A percentile compares a stretch with the other conserved stretches of the same genome.
These are phyloP conservation scores for Melanotaenia nigrans DNA, from an alignment of 2,797 vertebrate genomes.

Conservation along the genomic window DNA sequence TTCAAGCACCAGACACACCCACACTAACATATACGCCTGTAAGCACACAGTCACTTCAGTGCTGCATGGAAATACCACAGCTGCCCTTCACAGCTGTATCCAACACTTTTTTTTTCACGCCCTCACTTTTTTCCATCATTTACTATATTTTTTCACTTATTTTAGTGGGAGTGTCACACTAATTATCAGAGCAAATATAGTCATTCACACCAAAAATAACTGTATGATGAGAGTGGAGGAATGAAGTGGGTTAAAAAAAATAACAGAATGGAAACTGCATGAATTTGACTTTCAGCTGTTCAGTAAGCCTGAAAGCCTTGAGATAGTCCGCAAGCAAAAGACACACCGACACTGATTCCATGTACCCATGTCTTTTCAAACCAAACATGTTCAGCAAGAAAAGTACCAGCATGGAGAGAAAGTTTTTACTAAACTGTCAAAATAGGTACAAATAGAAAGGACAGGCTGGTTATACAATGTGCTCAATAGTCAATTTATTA, in stretches of 20 bases:
- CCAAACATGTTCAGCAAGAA: no score
- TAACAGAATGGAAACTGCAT: constrained; percentile 67
- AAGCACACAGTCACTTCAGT: background rate
- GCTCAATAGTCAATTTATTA: no score
- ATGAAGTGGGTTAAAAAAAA: constrained; percentile 63
- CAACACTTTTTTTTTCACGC: background rate
- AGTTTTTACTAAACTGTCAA: no score
- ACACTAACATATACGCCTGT: constrained; percentile 1
- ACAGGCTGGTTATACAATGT: no score
- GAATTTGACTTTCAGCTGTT: constrained; percentile 61
- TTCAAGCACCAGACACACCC: constrained; percentile 40
- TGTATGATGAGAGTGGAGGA: constrained; percentile 27
- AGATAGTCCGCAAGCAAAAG: no score
- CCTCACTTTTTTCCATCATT: no score
- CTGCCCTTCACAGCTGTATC: constrained; percentile 17
- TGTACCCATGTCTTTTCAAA: no score
- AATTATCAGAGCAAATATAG: constrained; percentile 55
- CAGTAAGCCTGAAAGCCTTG: constrained; percentile 11
- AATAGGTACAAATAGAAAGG: no score
- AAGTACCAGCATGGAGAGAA: no score
- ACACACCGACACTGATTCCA: no score
- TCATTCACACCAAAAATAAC: constrained; percentile 45
- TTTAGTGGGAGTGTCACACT: constrained; percentile 46
- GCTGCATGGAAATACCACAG: constrained; percentile 28
- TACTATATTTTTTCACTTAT: background rate